These are phyloP conservation scores for Dugesia japonica DNA, from an alignment of 2,888 invertebrate genomes.

Conservation along the genomic window DNA sequence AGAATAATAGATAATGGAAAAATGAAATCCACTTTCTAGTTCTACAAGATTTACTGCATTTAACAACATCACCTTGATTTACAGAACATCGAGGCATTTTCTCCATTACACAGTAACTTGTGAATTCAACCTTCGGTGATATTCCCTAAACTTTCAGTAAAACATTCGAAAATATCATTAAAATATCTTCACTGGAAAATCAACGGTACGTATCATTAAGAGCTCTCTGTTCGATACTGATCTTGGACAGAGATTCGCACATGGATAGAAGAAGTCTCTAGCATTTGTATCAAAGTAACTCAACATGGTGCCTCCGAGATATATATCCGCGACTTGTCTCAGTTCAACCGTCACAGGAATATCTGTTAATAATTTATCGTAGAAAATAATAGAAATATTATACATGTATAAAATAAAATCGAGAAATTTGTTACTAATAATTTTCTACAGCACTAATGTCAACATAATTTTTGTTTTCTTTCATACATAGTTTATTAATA, in stretches of 20 bases:
- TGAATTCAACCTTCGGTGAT: conserved; percentile 45
- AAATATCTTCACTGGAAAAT: conserved; percentile 42
- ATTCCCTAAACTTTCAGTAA: conserved; percentile 40
- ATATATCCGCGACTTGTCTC: conserved; percentile 34
- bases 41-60: background rate
- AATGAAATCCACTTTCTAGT: background rate
- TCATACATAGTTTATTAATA: too few relatives aligned
- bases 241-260: conserved; percentile 40
- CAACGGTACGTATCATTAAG: conserved; percentile 41
- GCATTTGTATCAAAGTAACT: conserved; percentile 43
- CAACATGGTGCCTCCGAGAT: conserved; percentile 40
- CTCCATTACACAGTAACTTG: conserved; percentile 42
- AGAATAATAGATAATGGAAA: background rate
- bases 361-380: too few relatives aligned
- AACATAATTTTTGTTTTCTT: too few relatives aligned
- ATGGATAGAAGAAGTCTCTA: conserved; percentile 45
- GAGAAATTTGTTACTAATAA: too few relatives aligned
- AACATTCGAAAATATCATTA: background rate
- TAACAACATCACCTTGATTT: background rate
- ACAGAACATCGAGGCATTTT: conserved; percentile 36
- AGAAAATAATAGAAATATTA: too few relatives aligned
- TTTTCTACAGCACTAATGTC: too few relatives aligned
- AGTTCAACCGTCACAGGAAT: conserved; percentile 32
- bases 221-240: conserved; percentile 38
- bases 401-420: too few relatives aligned